Conservation (phyloP, 2,113 vertebrate genomes). For the Nycticorax nycticorax region DNA sequence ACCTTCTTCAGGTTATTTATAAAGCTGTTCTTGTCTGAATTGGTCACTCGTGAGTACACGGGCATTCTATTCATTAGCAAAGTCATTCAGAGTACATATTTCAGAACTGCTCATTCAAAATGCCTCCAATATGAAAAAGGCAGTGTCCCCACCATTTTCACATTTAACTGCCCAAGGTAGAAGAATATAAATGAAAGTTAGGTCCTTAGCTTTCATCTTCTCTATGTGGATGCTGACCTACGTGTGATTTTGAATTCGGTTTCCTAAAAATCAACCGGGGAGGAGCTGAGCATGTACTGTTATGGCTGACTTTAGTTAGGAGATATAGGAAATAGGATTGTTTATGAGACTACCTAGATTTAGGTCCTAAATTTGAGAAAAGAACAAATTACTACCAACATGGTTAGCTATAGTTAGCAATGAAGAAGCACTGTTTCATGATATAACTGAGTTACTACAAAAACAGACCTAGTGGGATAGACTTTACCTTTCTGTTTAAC, state of each 20-base stretch:
- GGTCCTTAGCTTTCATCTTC: neutral
- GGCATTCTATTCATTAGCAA: neutral
- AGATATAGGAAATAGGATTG: neutral
- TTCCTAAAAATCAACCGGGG: neutral
- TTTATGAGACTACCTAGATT: neutral
- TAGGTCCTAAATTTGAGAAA: neutral
- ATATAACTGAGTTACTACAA: neutral
- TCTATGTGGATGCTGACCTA: neutral
- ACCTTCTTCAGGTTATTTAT: neutral
- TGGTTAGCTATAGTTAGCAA: neutral
- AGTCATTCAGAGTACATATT: neutral
- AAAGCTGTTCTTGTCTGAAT: neutral
- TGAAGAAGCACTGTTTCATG: neutral
- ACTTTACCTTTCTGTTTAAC: neutral
- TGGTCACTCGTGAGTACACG: neutral
- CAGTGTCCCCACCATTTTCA: neutral
- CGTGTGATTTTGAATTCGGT: neutral
- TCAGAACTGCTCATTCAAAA: neutral
- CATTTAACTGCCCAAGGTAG: neutral
- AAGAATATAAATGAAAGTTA: neutral
- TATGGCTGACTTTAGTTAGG: neutral
- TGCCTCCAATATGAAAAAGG: neutral
- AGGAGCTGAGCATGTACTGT: neutral
- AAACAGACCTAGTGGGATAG: neutral
- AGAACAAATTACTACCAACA: neutral